phyloP scores from a whole-genome alignment of 2,888 invertebrate genomes.

The Tipula unca region DNA sequence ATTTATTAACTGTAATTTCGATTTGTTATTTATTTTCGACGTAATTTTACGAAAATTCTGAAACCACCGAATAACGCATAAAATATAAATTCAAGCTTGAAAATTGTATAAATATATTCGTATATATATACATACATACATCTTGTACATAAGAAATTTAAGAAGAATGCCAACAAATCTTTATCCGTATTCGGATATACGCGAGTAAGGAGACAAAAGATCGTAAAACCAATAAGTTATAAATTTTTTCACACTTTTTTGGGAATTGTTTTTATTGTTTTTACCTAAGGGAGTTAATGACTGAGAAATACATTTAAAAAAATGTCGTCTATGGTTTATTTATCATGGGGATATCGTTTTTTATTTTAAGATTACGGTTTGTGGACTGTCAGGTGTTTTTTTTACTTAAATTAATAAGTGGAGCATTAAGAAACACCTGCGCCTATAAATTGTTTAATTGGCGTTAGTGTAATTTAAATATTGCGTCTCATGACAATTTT shows the following conservation, averaged over 20 bases:
- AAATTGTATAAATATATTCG: too few species aligned
- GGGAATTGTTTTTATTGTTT: background rate
- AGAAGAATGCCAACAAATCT: background rate
- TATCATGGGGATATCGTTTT: background rate
- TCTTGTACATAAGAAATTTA: background rate
- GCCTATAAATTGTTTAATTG: too few species aligned
- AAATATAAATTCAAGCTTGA: background rate
- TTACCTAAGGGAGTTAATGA: background rate
- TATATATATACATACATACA: background rate
- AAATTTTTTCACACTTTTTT: background rate
- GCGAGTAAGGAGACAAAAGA: background rate
- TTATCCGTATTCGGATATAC: background rate
- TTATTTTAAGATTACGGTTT: background rate
- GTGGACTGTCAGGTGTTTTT: background rate
- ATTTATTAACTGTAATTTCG: conserved; percentile 14
- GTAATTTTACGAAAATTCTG: background rate
- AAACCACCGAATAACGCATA: background rate
- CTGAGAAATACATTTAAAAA: background rate
- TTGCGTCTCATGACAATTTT: too few species aligned
- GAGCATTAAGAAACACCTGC: background rate
- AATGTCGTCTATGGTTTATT: background rate
- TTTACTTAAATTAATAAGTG: background rate
- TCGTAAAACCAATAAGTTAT: background rate
- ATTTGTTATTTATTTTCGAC: background rate
- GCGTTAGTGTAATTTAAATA: too few species aligned